These are phyloP conservation scores for Drosophila funebris DNA, from an alignment of 1,140 invertebrate species.

Conservation along the genomic window DNA sequence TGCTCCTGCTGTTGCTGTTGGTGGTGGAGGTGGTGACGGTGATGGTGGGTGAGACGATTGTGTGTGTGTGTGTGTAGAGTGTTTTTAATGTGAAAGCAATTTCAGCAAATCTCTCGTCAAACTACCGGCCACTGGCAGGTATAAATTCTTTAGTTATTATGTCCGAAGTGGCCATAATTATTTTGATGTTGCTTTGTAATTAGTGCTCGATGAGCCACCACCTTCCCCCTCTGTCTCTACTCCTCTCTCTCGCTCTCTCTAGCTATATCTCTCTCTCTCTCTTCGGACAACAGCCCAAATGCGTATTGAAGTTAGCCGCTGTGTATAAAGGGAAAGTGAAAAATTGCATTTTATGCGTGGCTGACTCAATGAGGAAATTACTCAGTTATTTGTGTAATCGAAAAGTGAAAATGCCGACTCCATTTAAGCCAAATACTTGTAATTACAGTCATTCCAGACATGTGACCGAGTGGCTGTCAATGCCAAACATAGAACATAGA, in stretches of 20 bases:
- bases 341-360: conserved; percentile 76
- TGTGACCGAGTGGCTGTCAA: conserved; percentile 34
- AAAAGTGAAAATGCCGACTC: conserved; percentile 59
- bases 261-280: not conserved
- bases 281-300: not conserved
- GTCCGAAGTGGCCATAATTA: conserved; percentile 79
- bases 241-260: not conserved
- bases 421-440: conserved; percentile 40
- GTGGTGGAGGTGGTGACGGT: not conserved
- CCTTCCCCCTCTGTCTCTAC: conserved; percentile 10
- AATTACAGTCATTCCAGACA: conserved; percentile 51
- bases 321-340: conserved; percentile 74
- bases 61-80: conserved; percentile 70
- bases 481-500: not conserved
- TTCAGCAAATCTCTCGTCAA: conserved; percentile 74
- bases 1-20: not conserved
- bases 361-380: conserved; percentile 71
- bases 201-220: conserved; percentile 71
- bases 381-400: conserved; percentile 65
- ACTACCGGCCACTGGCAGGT: conserved; percentile 49
- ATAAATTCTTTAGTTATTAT: conserved; percentile 72
- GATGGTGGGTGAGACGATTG: conserved; percentile 10
- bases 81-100: conserved; percentile 83
- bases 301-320: conserved; percentile 39
- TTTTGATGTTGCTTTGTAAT: conserved; percentile 79